phyloP scores from a whole-genome alignment of 2,113 vertebrate genomes.

The Miniopterus natalensis region DNA sequence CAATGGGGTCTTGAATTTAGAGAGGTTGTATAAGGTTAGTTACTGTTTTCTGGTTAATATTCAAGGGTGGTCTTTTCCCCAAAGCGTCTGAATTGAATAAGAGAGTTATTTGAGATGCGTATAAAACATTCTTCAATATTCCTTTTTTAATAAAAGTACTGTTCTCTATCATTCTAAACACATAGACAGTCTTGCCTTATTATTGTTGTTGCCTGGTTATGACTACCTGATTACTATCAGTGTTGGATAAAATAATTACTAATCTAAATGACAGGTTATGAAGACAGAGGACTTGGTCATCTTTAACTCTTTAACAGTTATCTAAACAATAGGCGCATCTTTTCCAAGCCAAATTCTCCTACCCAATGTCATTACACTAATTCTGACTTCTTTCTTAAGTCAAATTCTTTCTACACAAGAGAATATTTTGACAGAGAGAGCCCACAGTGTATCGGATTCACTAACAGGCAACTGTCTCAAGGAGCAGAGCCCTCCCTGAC shows the following conservation, averaged over 20 bases:
- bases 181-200: not conserved
- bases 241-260: not conserved
- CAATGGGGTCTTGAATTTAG: not conserved
- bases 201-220: not conserved
- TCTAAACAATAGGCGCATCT: not conserved
- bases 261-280: not conserved
- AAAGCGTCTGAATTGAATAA: not conserved
- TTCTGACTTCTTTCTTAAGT: slow-evolving; percentile 47
- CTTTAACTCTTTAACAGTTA: not conserved
- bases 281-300: slow-evolving; percentile 2
- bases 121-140: not conserved
- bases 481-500: slow-evolving; percentile 51
- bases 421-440: slow-evolving; percentile 52
- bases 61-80: not conserved
- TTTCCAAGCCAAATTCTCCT: not conserved
- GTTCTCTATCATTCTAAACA: not conserved
- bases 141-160: not conserved
- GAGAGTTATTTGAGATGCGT: not conserved
- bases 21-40: not conserved
- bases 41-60: slow-evolving; percentile 6
- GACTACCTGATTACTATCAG: not conserved
- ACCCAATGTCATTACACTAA: not conserved
- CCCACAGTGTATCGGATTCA: slow-evolving; percentile 39
- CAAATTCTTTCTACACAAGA: slow-evolving; percentile 19
- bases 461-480: slow-evolving; percentile 59